These are phyloP conservation scores for Littorina saxatilis DNA, from an alignment of 1,140 invertebrate species.

Conservation along the genomic window DNA sequence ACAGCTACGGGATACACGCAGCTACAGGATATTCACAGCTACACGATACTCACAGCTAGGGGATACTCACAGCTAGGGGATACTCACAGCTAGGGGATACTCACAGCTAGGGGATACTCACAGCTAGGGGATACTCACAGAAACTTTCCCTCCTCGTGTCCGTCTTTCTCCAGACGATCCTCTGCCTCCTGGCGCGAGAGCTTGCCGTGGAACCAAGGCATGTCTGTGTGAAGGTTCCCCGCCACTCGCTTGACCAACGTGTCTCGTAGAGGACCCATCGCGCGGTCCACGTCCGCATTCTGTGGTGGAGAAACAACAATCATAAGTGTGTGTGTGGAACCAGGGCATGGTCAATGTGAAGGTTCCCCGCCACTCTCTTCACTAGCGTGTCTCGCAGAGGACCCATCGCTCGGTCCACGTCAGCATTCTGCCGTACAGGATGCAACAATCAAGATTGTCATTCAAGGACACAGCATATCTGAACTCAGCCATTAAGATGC, in stretches of 20 bases:
- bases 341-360: conserved; percentile 72
- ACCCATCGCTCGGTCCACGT: conserved; percentile 59
- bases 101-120: no score
- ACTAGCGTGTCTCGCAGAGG: conserved; percentile 59
- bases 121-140: no score
- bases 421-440: conserved; percentile 45
- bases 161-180: conserved; percentile 57
- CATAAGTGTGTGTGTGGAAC: conserved; percentile 71
- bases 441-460: background rate
- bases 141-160: conserved; percentile 73
- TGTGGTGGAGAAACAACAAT: conserved; percentile 8
- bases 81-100: no score
- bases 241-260: conserved; percentile 66
- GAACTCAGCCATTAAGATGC: no score
- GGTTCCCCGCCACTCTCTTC: conserved; percentile 65
- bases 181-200: conserved; percentile 70
- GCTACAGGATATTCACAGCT: no score
- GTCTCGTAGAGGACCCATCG: conserved; percentile 58
- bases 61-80: background rate
- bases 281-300: conserved; percentile 59
- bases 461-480: no score
- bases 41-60: no score
- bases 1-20: no score
- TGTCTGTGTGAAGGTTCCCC: conserved; percentile 65
- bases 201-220: conserved; percentile 73